phyloP scores from a whole-genome alignment of 2,113 vertebrate genomes.

The Tetrao urogallus region DNA sequence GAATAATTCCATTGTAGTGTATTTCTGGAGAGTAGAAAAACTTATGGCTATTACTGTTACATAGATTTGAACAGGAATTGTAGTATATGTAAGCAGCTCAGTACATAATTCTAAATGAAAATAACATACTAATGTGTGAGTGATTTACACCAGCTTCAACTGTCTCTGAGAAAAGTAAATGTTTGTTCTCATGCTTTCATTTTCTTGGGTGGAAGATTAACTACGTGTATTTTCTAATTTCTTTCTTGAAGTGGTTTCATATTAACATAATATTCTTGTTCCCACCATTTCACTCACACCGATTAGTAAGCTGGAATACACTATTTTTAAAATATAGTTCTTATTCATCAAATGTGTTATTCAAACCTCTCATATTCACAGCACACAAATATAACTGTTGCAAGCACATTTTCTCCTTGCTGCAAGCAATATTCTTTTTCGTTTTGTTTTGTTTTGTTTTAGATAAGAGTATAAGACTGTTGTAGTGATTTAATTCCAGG shows the following conservation, averaged over 20 bases:
- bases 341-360: constrained; percentile 20
- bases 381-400: not conserved
- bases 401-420: not conserved
- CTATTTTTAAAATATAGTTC: constrained; percentile 31
- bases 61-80: constrained; percentile 30
- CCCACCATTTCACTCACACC: constrained; percentile 61
- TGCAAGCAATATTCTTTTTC: not conserved
- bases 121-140: constrained; percentile 17
- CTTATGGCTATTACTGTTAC: constrained; percentile 3
- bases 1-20: constrained; percentile 35
- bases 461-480: not conserved
- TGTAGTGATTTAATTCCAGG: not conserved
- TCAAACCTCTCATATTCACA: not conserved
- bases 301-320: constrained; percentile 23
- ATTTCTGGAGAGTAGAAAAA: constrained; percentile 24
- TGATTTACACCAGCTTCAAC: constrained; percentile 46
- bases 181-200: constrained; percentile 52
- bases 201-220: constrained; percentile 55
- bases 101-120: constrained; percentile 32
- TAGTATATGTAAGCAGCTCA: constrained; percentile 27
- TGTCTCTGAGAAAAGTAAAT: constrained; percentile 27
- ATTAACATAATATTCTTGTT: constrained; percentile 69
- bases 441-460: not conserved
- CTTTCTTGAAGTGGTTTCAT: constrained; percentile 67
- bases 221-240: constrained; percentile 44